phyloP scores from a whole-genome alignment of 1,140 invertebrate species.

The Cyphomyrmex costatus region DNA sequence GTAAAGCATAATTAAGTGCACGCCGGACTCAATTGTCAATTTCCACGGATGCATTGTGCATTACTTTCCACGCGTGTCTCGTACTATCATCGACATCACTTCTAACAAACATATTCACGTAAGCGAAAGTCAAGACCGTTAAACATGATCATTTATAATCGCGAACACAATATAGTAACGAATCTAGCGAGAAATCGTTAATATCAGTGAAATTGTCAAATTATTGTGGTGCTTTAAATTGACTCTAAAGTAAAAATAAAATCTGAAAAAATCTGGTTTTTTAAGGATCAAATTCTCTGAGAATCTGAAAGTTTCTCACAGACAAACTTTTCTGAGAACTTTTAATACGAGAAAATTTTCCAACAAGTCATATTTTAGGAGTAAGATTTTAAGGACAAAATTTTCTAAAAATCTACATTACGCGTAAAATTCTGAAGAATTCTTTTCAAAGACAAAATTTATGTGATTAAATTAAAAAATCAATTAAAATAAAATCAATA shows the following conservation, averaged over 20 bases:
- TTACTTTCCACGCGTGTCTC: slow-evolving; percentile 54
- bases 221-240: neutral
- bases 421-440: neutral
- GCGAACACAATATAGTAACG: slow-evolving; percentile 24
- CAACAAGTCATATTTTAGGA: neutral
- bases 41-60: slow-evolving; percentile 50
- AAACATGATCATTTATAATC: slow-evolving; percentile 47
- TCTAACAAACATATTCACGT: slow-evolving; percentile 49
- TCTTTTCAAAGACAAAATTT: neutral
- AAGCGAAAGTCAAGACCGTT: slow-evolving; percentile 39
- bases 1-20: slow-evolving; percentile 65
- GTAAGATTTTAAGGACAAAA: neutral
- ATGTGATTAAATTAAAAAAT: too few relatives aligned
- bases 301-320: neutral
- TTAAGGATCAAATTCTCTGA: neutral
- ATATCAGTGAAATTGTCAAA: slow-evolving; percentile 18
- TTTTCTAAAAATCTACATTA: neutral
- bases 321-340: neutral
- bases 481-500: neutral
- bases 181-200: slow-evolving; percentile 16
- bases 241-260: slow-evolving; percentile 12
- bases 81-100: slow-evolving; percentile 49
- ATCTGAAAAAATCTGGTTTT: neutral
- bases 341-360: neutral
- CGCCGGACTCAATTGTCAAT: slow-evolving; percentile 57